phyloP scores from a whole-genome alignment of 2,113 vertebrate species.

The Donacobius atricapilla region DNA sequence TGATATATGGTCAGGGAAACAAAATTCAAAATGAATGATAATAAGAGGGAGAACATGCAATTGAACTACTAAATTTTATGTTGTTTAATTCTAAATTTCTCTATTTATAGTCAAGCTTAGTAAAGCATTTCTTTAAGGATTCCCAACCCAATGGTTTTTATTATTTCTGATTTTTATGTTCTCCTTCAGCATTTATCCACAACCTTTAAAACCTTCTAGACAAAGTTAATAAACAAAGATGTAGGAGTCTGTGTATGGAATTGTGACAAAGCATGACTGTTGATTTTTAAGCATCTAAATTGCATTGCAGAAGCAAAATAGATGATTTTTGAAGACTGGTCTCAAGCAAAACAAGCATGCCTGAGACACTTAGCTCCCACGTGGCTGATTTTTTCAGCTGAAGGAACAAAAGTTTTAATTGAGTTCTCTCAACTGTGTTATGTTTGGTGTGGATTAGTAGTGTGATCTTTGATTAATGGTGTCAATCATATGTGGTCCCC shows the following conservation, averaged over 20 bases:
- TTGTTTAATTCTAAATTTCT: background rate
- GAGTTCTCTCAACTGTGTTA: conserved; percentile 1
- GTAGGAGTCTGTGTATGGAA: background rate
- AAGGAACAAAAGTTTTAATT: conserved; percentile 31
- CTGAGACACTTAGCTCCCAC: background rate
- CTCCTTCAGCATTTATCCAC: background rate
- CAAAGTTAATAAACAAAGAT: background rate
- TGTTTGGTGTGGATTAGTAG: background rate
- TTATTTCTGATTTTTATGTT: background rate
- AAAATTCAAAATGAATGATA: background rate
- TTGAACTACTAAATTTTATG: background rate
- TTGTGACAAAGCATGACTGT: background rate
- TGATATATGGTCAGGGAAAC: background rate
- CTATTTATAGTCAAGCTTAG: background rate
- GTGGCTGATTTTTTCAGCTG: background rate
- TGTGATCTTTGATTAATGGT: conserved; percentile 36
- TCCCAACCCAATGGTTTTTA: background rate
- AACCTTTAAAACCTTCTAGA: background rate
- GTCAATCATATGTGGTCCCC: background rate
- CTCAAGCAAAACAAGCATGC: background rate
- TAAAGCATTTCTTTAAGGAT: background rate
- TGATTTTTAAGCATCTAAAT: background rate
- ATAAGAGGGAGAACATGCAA: background rate
- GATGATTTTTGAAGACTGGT: background rate
- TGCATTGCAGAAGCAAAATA: background rate